Percentiles rank a stretch among this genome's conserved stretches.
These are phyloP conservation scores for Drosophila obscura DNA, from an alignment of 1,140 invertebrate species.

Conservation along the genomic window DNA sequence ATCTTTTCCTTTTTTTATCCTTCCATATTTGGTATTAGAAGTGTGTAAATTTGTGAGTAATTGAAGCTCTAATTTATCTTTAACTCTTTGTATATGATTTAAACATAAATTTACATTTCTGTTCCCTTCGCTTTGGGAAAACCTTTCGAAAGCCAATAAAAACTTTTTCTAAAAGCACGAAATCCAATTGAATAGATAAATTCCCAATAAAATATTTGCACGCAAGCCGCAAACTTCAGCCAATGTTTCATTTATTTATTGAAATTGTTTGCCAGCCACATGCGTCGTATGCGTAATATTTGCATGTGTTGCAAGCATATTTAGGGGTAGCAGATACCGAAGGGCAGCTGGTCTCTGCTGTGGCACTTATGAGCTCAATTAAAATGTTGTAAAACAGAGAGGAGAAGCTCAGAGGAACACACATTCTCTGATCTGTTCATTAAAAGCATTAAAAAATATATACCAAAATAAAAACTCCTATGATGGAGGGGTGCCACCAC, in stretches of 20 bases:
- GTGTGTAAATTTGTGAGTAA: too few species aligned
- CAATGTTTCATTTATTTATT: constrained; percentile 15
- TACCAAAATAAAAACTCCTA: constrained; percentile 22
- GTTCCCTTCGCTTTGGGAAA: too few species aligned
- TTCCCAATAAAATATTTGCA: constrained; percentile 58
- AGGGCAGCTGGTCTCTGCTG: constrained; percentile 26
- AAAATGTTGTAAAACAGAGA: constrained; percentile 54
- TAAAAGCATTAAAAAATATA: constrained; percentile 51
- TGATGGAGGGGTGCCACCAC: constrained; percentile 37
- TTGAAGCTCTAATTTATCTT: too few species aligned
- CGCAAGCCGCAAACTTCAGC: constrained; percentile 29
- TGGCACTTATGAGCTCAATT: constrained; percentile 59
- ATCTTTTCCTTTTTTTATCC: too few species aligned
- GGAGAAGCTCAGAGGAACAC: constrained; percentile 28
- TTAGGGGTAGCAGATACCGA: constrained; percentile 18
- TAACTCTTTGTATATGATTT: too few species aligned
- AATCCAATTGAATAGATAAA: constrained; percentile 63
- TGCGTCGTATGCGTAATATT: constrained; percentile 61
- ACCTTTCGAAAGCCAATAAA: not conserved
- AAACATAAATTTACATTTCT: too few species aligned
- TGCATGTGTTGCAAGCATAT: not conserved
- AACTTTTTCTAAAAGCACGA: constrained; percentile 30
- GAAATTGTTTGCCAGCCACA: constrained; percentile 10
- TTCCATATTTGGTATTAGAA: too few species aligned
- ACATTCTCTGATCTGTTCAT: constrained; percentile 74